Base-by-base conservation (phyloP, 2,113 vertebrate species). In the Nipponia nippon region DNA sequence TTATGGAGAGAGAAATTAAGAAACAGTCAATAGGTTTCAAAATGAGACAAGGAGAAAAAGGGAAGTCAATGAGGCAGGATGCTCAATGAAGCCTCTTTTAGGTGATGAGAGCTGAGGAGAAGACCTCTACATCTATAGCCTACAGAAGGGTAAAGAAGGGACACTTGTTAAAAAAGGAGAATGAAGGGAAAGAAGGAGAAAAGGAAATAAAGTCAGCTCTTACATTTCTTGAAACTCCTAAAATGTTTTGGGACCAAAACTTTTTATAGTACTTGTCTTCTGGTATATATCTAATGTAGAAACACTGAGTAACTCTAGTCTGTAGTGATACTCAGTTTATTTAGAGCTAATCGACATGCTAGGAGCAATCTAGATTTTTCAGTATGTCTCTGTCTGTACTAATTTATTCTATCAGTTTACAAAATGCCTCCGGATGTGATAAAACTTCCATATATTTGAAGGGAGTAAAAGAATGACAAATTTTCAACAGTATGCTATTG, bases 1-100 rank as follows among this genome's bases (percentile, higher is more conserved):
- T 96, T 93, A 92, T 7, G 19, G 69, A 93, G 80, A 84, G 36
- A 95, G 73, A 93, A 97, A 97, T 96, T 95, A 92, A 87, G 94
- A 81, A 92, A 87, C 77, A 95, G 65, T 91, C 94, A 89, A 93
- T 95, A 91, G 53, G 56, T 92, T 96, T 91, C 78, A 89, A 91
- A 87, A 79, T 87, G 80, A 89, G 52, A 79, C 55, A 50, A 91
- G 52, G 12, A 67, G 50, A 58, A 52, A 63, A 83, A 92, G 71
- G 26, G 26, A 83, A 95, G 30, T 72, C 89, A 95, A 84, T 91
- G 95, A 96, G 56, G 77, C 86, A 81, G 25, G 29, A 67, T 61
- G 47, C 26, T 93, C 93, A 94, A 3, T 87, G 89, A 79, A 85
- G 84, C 81, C 34, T 95, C 32, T n/a, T 79, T 66, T 22, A 47